A percentile compares a stretch with the other conserved stretches of the same genome.
phyloP scores from a whole-genome alignment of 1,140 invertebrate species.

The Pseudomyrmex pallidus region DNA sequence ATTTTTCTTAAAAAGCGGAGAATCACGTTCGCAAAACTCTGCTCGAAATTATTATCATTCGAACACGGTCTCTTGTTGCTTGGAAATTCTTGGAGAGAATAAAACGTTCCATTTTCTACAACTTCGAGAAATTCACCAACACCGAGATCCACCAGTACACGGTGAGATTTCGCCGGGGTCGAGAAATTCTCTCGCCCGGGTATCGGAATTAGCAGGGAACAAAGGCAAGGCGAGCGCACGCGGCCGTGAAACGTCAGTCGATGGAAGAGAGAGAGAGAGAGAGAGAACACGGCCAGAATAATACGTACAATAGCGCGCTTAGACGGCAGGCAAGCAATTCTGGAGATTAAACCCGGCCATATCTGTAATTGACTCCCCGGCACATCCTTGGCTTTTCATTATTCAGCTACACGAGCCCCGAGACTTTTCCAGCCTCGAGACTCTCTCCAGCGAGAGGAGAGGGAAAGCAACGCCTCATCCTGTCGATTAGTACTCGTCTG shows the following conservation, averaged over 20 bases:
- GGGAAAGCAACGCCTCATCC: neutral
- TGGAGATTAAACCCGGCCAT: slow-evolving; percentile 59
- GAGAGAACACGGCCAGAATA: slow-evolving; percentile 21
- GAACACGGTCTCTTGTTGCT: neutral
- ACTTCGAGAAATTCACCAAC: slow-evolving; percentile 9
- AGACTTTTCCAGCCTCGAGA: slow-evolving; percentile 46
- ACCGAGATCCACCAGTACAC: neutral
- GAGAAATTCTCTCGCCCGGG: slow-evolving; percentile 15
- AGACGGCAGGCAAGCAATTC: slow-evolving; percentile 54
- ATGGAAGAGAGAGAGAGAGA: neutral
- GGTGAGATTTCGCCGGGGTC: slow-evolving; percentile 13
- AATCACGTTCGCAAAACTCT: neutral
- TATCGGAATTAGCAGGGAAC: slow-evolving; percentile 40
- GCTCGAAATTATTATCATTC: neutral
- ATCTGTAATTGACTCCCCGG: slow-evolving; percentile 57
- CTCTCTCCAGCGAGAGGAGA: neutral
- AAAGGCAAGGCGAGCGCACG: slow-evolving; percentile 15
- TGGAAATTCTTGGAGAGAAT: neutral
- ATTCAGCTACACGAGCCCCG: slow-evolving; percentile 17
- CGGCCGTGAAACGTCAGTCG: slow-evolving; percentile 41
- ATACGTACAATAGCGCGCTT: slow-evolving; percentile 50
- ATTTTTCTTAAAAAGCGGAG: neutral
- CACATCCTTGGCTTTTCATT: slow-evolving; percentile 60
- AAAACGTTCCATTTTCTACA: slow-evolving; percentile 1
- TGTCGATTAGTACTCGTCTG: neutral